These are phyloP conservation scores for Columbina picui DNA, from an alignment of 2,113 vertebrate species.

Conservation along the genomic window DNA sequence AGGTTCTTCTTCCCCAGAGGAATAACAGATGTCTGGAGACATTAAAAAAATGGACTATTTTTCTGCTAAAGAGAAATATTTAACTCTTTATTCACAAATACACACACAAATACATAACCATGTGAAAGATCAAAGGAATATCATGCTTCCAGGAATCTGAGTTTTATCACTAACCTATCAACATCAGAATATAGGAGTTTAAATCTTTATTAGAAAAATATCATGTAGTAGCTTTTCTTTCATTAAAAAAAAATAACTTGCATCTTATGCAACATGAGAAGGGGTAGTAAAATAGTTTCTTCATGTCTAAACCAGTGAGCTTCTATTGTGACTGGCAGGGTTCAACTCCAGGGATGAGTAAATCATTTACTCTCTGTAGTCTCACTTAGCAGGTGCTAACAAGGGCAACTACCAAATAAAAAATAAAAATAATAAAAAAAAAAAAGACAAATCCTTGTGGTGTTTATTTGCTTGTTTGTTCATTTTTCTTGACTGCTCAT, in stretches of 20 bases:
- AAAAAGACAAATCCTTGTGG: neutral
- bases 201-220: neutral
- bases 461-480: neutral
- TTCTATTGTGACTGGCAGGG: neutral
- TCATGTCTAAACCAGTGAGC: neutral
- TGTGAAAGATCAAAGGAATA: neutral
- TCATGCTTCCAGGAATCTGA: neutral
- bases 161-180: neutral
- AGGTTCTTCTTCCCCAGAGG: neutral
- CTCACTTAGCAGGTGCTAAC: neutral
- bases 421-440: neutral
- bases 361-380: neutral
- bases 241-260: neutral
- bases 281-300: neutral
- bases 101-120: neutral
- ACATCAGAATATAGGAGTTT: neutral
- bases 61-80: neutral
- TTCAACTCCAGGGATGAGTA: neutral
- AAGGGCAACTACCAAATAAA: neutral
- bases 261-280: neutral
- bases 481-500: neutral
- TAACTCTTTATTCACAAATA: conserved; percentile 5
- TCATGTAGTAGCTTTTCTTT: neutral
- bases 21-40: neutral
- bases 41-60: neutral